These are phyloP conservation scores for Synanthedon formicaeformis DNA, from an alignment of 2,888 invertebrate genomes.

Conservation along the genomic window DNA sequence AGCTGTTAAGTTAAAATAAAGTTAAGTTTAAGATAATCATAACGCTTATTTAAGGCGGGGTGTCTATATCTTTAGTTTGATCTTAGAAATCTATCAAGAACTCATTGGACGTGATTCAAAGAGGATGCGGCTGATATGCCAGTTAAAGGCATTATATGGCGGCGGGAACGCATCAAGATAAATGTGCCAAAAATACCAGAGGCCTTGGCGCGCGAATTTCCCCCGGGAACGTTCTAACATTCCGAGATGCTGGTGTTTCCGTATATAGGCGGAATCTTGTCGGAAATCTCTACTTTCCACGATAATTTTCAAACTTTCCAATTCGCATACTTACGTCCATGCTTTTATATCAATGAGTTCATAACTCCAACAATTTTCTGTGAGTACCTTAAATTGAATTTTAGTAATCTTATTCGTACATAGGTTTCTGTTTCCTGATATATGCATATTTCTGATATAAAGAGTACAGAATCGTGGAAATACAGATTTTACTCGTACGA, in stretches of 20 bases:
- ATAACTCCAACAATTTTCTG: too few species aligned
- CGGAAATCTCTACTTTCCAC: constrained; percentile 33
- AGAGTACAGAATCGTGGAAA: too few species aligned
- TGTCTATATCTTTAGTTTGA: not conserved
- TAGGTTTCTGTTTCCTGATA: too few species aligned
- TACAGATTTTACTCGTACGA: too few species aligned
- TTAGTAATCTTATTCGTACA: too few species aligned
- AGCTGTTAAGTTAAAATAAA: too few species aligned
- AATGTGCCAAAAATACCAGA: constrained; percentile 8
- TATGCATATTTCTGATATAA: too few species aligned
- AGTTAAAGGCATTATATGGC: constrained; percentile 41
- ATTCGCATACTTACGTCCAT: constrained; percentile 1
- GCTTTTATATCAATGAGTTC: too few species aligned
- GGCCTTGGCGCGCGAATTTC: constrained; percentile 15
- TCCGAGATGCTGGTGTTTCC: constrained; percentile 31
- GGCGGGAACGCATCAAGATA: constrained; percentile 14
- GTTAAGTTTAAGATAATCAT: too few species aligned
- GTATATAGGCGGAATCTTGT: constrained; percentile 25
- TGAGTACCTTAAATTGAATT: too few species aligned
- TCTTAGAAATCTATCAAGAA: constrained; percentile 31
- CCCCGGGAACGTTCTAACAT: constrained; percentile 19
- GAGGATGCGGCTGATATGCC: constrained; percentile 38
- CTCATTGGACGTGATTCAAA: constrained; percentile 30
- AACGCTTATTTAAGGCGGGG: too few species aligned
- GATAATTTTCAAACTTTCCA: constrained; percentile 26